A percentile compares a stretch with the other conserved stretches of the same genome.
Conservation (phyloP, 2,797 vertebrate genomes). For the Toxotes lorentzi region DNA sequence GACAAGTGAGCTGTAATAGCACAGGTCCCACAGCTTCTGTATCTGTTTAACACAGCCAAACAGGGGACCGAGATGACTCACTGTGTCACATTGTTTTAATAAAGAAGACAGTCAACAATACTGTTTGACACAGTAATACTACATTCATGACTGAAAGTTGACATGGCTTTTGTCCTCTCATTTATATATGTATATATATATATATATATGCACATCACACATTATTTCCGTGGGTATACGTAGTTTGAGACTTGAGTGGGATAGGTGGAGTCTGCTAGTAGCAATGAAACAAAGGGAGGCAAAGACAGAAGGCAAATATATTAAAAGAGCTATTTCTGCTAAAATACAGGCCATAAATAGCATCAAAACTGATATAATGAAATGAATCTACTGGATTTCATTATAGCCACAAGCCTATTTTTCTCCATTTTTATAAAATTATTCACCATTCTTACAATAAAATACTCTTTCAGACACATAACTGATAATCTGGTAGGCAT, state of each 20-base stretch:
- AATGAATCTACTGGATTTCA: background rate
- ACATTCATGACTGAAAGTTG: background rate
- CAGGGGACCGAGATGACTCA: background rate
- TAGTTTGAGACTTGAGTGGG: background rate
- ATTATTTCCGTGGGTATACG: background rate
- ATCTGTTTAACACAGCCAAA: background rate
- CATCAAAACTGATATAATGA: background rate
- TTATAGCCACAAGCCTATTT: background rate
- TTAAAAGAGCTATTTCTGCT: background rate
- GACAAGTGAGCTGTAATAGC: background rate
- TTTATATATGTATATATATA: background rate
- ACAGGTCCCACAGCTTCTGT: background rate
- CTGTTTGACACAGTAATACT: background rate
- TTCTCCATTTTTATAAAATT: background rate
- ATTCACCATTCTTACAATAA: background rate
- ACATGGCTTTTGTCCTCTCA: background rate
- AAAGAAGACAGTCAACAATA: background rate
- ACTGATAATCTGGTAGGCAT: background rate
- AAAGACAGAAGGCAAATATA: background rate
- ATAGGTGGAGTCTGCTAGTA: background rate
- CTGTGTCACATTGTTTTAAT: background rate
- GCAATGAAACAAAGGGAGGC: background rate
- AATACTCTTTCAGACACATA: background rate
- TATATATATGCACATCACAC: no score
- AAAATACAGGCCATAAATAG: no score